Conservation (phyloP, 2,113 vertebrate genomes). For the Phaethornis superciliosus region DNA sequence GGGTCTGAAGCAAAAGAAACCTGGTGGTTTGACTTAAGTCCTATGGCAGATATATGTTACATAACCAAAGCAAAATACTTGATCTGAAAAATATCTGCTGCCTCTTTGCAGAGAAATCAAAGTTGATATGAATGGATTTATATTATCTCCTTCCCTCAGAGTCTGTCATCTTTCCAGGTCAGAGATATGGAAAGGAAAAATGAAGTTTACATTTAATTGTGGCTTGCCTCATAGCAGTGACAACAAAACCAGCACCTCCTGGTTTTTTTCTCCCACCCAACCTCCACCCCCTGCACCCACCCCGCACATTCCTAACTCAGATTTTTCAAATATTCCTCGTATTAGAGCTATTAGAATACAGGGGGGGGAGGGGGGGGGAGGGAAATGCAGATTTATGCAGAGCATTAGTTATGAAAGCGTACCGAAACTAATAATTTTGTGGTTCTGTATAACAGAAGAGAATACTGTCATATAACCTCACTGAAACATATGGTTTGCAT, state of each 20-base stretch:
- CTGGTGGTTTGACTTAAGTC: slow-evolving; percentile 64
- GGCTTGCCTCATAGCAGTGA: slow-evolving; percentile 15
- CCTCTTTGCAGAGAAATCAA: slow-evolving; percentile 52
- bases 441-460: not conserved
- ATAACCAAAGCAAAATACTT: slow-evolving; percentile 60
- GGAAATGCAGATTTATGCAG: not conserved
- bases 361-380: rapidly evolving
- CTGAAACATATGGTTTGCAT: not conserved
- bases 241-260: not conserved
- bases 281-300: no score
- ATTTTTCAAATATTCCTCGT: slow-evolving; percentile 16
- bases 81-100: slow-evolving; percentile 71
- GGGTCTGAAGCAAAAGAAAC: slow-evolving; percentile 63
- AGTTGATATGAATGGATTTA: slow-evolving; percentile 74
- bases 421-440: not conserved
- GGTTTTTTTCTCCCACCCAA: not conserved
- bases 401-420: not conserved
- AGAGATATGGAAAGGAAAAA: slow-evolving; percentile 57
- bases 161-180: slow-evolving; percentile 59
- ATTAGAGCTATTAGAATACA: not conserved
- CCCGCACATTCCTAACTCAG: not conserved
- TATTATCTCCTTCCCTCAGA: slow-evolving; percentile 68
- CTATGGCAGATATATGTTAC: slow-evolving; percentile 20
- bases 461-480: not conserved
- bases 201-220: slow-evolving; percentile 63